phyloP scores from a whole-genome alignment of 2,797 vertebrate species.

The Acropternis orthonyx region DNA sequence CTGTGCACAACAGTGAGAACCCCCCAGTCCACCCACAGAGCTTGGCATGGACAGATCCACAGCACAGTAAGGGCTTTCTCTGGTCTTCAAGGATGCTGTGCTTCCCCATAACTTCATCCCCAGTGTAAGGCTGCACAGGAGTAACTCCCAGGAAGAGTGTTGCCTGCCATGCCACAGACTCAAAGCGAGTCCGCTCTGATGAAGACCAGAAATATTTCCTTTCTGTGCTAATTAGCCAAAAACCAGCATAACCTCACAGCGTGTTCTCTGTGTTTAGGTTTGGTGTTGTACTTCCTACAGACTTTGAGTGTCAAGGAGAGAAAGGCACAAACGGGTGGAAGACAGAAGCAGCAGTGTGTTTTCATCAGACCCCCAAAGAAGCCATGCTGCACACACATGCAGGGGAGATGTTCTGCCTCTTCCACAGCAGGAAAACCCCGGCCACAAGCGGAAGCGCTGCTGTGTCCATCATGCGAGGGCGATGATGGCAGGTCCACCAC shows the following conservation, averaged over 20 bases:
- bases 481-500: rapidly evolving
- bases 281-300: not conserved
- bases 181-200: rapidly evolving
- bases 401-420: not conserved
- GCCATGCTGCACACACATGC: rapidly evolving
- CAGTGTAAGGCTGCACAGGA: not conserved
- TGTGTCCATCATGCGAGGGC: rapidly evolving
- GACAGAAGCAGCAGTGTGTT: not conserved
- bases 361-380: not conserved
- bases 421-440: not conserved
- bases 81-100: rapidly evolving
- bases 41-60: rapidly evolving
- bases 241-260: rapidly evolving
- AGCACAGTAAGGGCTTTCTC: not conserved
- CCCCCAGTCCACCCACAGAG: rapidly evolving
- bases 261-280: not conserved
- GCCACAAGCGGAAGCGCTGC: not conserved
- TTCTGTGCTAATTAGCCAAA: not conserved
- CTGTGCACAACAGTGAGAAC: not conserved
- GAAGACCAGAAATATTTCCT: not conserved
- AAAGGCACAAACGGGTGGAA: not conserved
- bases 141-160: not conserved
- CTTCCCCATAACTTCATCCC: not conserved
- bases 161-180: not conserved
- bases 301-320: not conserved